phyloP scores from a whole-genome alignment of 1,140 invertebrate species.

The Meloidogyne exigua region DNA sequence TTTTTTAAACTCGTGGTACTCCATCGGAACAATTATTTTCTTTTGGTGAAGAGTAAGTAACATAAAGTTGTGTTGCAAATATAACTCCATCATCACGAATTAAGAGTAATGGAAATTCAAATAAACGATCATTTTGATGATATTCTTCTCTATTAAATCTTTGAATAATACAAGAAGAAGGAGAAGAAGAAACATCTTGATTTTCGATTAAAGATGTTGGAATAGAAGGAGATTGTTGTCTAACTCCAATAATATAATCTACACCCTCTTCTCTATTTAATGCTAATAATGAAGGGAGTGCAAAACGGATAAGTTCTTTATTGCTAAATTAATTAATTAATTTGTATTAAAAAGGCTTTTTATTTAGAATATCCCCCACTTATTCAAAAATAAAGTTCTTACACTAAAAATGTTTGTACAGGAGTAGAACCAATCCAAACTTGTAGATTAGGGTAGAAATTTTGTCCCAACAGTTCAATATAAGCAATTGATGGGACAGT shows the following conservation, averaged over 20 bases:
- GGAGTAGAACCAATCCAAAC: constrained; percentile 99
- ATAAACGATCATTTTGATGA: not conserved
- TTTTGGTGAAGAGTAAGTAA: constrained; percentile 70
- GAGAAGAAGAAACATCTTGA: not conserved
- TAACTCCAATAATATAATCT: constrained; percentile 44
- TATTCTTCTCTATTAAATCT: constrained; percentile 63
- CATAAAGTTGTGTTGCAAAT: constrained; percentile 93
- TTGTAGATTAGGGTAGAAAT: constrained; percentile 87
- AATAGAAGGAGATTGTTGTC: constrained; percentile 94
- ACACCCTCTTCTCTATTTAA: constrained; percentile 67
- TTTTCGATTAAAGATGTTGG: constrained; percentile 14
- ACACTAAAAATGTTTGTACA: constrained; percentile 91
- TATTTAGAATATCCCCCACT: not conserved
- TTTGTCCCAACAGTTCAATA: constrained; percentile 89
- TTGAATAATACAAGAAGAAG: not conserved
- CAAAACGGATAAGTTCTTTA: constrained; percentile 86
- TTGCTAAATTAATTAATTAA: no score
- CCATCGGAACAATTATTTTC: not conserved
- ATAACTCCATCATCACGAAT: constrained; percentile 91
- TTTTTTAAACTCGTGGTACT: not conserved
- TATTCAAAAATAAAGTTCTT: not conserved
- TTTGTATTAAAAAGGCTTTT: no score
- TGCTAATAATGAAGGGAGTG: constrained; percentile 70
- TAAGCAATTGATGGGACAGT: constrained; percentile 73
- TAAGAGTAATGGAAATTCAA: constrained; percentile 85